Evolutionary conservation across 1,140 invertebrate species (phyloP).

Genomic region (Bombus haemorrhoidalis): DNA sequence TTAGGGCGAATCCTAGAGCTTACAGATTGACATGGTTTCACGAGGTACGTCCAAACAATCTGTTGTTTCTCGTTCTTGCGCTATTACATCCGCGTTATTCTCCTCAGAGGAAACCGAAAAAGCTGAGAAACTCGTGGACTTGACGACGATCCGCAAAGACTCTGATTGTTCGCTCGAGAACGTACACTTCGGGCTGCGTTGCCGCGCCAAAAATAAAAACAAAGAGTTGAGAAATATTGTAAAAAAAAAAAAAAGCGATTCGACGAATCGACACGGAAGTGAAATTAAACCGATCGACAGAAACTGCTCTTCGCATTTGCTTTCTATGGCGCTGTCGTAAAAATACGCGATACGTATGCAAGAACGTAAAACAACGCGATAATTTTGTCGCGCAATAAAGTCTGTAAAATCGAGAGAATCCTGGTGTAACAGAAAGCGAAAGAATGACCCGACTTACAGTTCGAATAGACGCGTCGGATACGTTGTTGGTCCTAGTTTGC

Average conservation of each 20-base stretch:
- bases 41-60: conserved; percentile 78
- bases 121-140: neutral
- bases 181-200: neutral
- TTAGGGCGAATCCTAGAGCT: conserved; percentile 84
- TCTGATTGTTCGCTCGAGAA: neutral
- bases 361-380: conserved; percentile 11
- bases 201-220: no score
- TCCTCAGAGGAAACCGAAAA: neutral
- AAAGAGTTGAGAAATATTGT: no score
- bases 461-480: neutral
- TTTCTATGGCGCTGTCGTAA: neutral
- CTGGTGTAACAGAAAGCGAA: neutral
- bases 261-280: conserved; percentile 10
- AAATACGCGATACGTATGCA: neutral
- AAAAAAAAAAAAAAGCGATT: neutral
- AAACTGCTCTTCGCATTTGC: no score
- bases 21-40: conserved; percentile 85
- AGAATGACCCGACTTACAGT: neutral
- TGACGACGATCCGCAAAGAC: no score
- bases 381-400: conserved; percentile 4
- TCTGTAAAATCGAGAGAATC: neutral
- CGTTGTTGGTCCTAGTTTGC: neutral
- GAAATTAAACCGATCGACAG: conserved; percentile 16
- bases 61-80: neutral
- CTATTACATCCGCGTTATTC: neutral